Evolutionary conservation across 2,888 invertebrate genomes (phyloP).

Genomic region (Branchellion lobata): DNA sequence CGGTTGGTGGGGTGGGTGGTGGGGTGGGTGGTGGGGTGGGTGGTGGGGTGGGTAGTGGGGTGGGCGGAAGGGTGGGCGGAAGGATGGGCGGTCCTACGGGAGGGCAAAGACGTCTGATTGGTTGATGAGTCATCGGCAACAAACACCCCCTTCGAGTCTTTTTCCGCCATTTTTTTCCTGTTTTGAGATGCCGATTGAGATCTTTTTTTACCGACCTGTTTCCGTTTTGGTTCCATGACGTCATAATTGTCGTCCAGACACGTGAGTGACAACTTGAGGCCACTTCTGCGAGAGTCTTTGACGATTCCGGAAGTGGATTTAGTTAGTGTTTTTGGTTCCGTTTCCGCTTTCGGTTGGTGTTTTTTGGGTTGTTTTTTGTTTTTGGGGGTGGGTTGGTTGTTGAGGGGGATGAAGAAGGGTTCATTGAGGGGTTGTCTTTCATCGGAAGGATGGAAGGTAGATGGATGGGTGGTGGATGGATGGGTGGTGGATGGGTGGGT

Average conservation of each 20-base stretch:
- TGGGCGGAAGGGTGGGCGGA: neutral
- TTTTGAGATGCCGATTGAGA: slow-evolving; percentile 22
- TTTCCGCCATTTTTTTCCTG: slow-evolving; percentile 11
- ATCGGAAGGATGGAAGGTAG: neutral
- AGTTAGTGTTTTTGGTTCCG: slow-evolving; percentile 4
- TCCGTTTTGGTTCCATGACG: slow-evolving; percentile 2
- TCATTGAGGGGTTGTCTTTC: neutral
- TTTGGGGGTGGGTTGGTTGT: neutral
- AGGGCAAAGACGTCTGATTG: too few relatives aligned
- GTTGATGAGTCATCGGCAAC: neutral
- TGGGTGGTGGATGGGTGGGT: too few relatives aligned
- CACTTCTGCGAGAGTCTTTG: neutral
- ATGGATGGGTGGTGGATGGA: too few relatives aligned
- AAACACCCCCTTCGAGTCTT: slow-evolving; percentile 24
- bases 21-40: neutral
- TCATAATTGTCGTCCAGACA: neutral
- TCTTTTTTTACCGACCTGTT: slow-evolving; percentile 22
- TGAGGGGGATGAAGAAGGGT: neutral
- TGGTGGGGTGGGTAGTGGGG: neutral
- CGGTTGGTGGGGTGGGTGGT: neutral
- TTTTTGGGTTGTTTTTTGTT: neutral
- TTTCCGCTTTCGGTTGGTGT: neutral
- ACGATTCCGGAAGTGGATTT: neutral
- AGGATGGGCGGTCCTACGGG: neutral
- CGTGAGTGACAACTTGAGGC: neutral